Evolutionary conservation across 2,888 invertebrate species (phyloP), one percentile per base, ranked within the genome.

Genomic region (Caenorhabditis becei): DNA sequence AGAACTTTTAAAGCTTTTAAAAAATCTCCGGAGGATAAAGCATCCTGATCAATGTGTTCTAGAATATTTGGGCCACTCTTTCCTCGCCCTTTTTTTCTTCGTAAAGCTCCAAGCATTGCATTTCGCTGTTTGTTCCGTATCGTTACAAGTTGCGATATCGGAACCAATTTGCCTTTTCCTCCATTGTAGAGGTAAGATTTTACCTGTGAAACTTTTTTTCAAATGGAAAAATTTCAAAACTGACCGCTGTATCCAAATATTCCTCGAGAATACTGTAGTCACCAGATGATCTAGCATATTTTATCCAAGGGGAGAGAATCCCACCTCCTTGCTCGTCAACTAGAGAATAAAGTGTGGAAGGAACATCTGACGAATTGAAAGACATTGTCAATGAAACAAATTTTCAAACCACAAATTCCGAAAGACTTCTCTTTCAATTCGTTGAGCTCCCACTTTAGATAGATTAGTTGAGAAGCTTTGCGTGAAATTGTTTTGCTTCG

Each of bases 161-260:
- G 96, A 88, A 97, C 94, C 92, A 95, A 95, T 77, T 95, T 94
- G 0, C 97, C 97, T 88, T 94, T 94, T 5, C 97, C 97, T 91
- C 94, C 95, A 91, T 97, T 96, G 92, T 97, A 97, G 16, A 98
- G 92, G 92, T 96, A 97, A 0, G 96, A 96, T 89, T 95, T 95
- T 16, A 97, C 95, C 92, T 89, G 26, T 65, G n/a, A n/a, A n/a
- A n/a, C n/a, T n/a, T n/a, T n/a, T n/a, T n/a, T n/a, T n/a, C n/a
- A 85, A 62, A 18, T 8, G 11, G 7, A 11, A 7, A 41, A 14
- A 11, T 41, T 41, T 11, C 2, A 11, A 11, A 14, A 11, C 2
- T 2, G 94, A 95, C 88, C n/a, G 87, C 86, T 1, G 86, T 85
- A 37, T 88, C 88, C 51, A 87, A 71, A 66, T 85, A 86, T 37